Evolutionary conservation across 2,888 invertebrate genomes (phyloP), one percentile per base, ranked within the genome.

Genomic region (Trachelus stipa): DNA sequence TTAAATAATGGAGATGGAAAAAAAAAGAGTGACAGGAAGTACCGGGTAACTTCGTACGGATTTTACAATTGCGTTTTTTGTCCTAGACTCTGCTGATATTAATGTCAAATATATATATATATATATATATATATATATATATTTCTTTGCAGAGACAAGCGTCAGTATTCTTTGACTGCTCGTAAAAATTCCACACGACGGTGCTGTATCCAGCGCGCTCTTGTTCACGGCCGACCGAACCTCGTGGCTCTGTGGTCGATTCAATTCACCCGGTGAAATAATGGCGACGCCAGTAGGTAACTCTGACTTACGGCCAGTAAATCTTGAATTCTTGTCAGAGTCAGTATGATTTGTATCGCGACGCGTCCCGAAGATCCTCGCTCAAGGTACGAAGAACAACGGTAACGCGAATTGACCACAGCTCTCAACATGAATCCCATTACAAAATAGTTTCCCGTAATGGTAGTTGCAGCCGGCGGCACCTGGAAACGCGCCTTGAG

Each of bases 221-320:
- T 40, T 15, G 40, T 40, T 40, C 40, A 40, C 40, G 40, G 40
- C 40, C 40, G 40, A 40, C 71, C 15, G 11, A 71, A 71, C 12
- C 15, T 30, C 71, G 4, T 9, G n/a, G 4, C 23, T 73, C 73
- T 35, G 73, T n/a, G 73, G 73, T 73, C 30, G 35, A 35, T 76
- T 76, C 73, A 73, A 73, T 73, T 71, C 73, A 3, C 73, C 12
- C 31, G 12, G 40, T 33, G 34, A 40, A 40, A 76, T 31, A 76
- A 76, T n/a, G 37, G 35, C 74, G 40, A 68, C 9, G 73, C 35
- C 40, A 15, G n/a, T 35, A 33, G 73, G 40, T 40, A 35, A 40
- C 73, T 23, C 40, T 79, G 79, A 82, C 83, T 87, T 87, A 87
- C 78, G 87, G 81, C 78, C 85, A 40, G 84, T 87, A 87, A 87